Evolutionary conservation across 2,113 vertebrate genomes (phyloP).

Genomic region (Ciconia boyciana): DNA sequence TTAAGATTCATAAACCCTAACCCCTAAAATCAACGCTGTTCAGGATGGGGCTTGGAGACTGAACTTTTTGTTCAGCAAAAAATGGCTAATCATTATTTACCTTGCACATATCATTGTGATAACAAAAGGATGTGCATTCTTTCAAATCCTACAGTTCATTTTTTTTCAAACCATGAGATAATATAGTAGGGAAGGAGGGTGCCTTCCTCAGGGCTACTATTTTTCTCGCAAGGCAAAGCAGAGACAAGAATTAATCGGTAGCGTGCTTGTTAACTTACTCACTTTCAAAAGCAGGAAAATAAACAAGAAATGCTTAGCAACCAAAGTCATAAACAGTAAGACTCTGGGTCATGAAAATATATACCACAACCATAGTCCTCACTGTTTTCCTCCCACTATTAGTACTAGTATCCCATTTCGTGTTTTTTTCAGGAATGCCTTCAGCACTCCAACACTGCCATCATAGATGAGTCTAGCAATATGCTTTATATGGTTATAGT

Average conservation of each 20-base stretch:
- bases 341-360: background rate
- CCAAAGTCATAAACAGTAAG: background rate
- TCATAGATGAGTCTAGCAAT: background rate
- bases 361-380: background rate
- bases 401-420: background rate
- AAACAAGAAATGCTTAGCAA: conserved; percentile 31
- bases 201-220: background rate
- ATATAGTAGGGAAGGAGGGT: background rate
- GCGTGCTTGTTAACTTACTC: background rate
- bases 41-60: background rate
- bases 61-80: background rate
- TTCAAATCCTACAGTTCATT: background rate
- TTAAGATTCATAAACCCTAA: background rate
- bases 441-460: background rate
- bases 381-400: background rate
- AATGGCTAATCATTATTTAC: background rate
- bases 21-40: background rate
- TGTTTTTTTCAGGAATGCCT: background rate
- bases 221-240: background rate
- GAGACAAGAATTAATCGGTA: background rate
- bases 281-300: background rate
- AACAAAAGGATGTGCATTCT: background rate
- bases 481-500: background rate
- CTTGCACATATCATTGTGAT: background rate
- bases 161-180: background rate